Percentiles rank a stretch among this genome's conserved stretches.
phyloP scores from a whole-genome alignment of 2,113 vertebrate genomes.

The Rattus rattus region DNA sequence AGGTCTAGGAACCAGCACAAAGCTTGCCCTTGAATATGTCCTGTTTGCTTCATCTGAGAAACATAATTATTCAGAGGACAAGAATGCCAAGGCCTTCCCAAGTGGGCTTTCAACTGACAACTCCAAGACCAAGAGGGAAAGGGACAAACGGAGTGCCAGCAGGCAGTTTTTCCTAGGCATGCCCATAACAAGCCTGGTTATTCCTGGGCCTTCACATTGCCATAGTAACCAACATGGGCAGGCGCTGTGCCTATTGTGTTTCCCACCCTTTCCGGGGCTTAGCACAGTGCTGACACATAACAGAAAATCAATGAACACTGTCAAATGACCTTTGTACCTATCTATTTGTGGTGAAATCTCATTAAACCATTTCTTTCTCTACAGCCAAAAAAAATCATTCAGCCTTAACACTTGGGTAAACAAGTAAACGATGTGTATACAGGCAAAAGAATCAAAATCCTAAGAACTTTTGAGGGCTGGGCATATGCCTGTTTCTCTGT shows the following conservation, averaged over 20 bases:
- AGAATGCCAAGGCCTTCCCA: not conserved
- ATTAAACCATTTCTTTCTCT: not conserved
- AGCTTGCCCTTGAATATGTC: not conserved
- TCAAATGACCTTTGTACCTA: not conserved
- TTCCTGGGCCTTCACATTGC: not conserved
- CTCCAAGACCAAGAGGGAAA: not conserved
- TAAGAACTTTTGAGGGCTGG: not conserved
- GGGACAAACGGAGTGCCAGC: rapidly evolving
- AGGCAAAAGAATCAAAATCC: not conserved
- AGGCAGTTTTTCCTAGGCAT: not conserved
- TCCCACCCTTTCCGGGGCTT: not conserved
- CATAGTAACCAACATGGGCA: not conserved
- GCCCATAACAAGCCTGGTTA: not conserved
- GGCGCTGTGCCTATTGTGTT: not conserved
- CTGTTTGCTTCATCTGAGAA: not conserved
- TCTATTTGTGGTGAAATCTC: not conserved
- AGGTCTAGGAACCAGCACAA: not conserved
- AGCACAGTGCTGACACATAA: not conserved
- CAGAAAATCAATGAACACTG: not conserved
- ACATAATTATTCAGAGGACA: not conserved
- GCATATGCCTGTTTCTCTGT: not conserved
- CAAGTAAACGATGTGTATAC: not conserved
- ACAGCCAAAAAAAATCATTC: not conserved
- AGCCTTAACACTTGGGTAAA: not conserved
- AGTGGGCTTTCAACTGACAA: rapidly evolving